These are phyloP conservation scores for Gnatocerus cornutus DNA, from an alignment of 2,888 invertebrate genomes.

Conservation along the genomic window DNA sequence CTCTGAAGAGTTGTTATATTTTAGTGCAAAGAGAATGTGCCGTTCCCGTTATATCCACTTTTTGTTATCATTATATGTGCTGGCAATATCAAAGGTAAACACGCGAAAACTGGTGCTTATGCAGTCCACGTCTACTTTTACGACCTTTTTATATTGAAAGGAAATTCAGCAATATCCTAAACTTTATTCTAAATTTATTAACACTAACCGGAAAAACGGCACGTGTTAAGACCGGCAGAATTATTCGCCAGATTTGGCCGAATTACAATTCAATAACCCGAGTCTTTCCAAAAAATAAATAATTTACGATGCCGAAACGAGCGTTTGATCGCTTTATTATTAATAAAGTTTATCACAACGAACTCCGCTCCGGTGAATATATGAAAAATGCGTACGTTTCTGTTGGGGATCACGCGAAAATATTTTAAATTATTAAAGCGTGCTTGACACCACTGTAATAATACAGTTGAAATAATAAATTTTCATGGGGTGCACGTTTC, in stretches of 20 bases:
- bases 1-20: neutral
- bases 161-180: constrained; percentile 6
- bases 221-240: neutral
- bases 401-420: constrained; percentile 7
- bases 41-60: neutral
- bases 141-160: constrained; percentile 8
- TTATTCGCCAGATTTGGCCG: neutral
- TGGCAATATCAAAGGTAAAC: constrained; percentile 5
- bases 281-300: constrained; percentile 10
- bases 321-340: constrained; percentile 7
- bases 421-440: constrained; percentile 25
- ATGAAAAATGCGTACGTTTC: neutral
- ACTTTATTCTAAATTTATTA: constrained; percentile 12
- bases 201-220: neutral
- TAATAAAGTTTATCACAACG: constrained; percentile 1
- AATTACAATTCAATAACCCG: constrained; percentile 4
- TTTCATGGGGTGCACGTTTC: constrained; percentile 33
- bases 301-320: constrained; percentile 3
- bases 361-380: neutral
- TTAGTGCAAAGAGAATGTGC: neutral
- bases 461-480: constrained; percentile 38
- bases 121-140: constrained; percentile 10
- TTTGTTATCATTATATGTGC: constrained; percentile 6
- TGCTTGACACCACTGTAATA: constrained; percentile 5
- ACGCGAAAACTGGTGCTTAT: constrained; percentile 4